Conservation (phyloP, 2,113 vertebrate genomes). For the Ctenodactylus gundi region DNA sequence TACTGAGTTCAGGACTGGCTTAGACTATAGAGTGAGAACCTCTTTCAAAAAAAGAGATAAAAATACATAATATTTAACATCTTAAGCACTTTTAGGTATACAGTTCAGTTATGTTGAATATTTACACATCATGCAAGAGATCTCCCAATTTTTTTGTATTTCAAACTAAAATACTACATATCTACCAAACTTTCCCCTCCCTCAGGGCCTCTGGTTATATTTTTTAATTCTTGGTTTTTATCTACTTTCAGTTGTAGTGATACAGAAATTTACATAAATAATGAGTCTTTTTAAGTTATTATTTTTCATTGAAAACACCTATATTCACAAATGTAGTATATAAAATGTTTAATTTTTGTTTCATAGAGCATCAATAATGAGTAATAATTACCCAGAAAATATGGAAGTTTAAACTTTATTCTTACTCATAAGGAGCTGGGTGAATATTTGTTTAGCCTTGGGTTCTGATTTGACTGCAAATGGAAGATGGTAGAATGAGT, state of each 20-base stretch:
- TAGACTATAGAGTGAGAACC: no score
- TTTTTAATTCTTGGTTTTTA: conserved; percentile 32
- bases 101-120: not conserved
- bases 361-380: conserved; percentile 11
- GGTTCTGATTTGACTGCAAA: not conserved
- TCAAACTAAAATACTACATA: not conserved
- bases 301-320: conserved; percentile 24
- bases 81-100: not conserved
- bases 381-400: conserved; percentile 46
- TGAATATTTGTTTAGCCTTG: not conserved
- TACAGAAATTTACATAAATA: not conserved
- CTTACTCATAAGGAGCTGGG: not conserved
- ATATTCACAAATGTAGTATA: not conserved
- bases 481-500: not conserved
- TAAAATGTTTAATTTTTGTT: conserved; percentile 56
- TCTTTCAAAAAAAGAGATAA: no score
- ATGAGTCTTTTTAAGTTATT: not conserved
- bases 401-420: not conserved
- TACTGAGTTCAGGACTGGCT: no score
- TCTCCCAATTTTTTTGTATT: not conserved
- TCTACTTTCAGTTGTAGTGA: not conserved
- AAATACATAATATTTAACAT: not conserved
- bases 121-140: not conserved
- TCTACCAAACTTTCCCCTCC: not conserved
- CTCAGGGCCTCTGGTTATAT: not conserved